These are phyloP conservation scores for Rostratula benghalensis DNA, from an alignment of 2,113 vertebrate species.

Conservation along the genomic window DNA sequence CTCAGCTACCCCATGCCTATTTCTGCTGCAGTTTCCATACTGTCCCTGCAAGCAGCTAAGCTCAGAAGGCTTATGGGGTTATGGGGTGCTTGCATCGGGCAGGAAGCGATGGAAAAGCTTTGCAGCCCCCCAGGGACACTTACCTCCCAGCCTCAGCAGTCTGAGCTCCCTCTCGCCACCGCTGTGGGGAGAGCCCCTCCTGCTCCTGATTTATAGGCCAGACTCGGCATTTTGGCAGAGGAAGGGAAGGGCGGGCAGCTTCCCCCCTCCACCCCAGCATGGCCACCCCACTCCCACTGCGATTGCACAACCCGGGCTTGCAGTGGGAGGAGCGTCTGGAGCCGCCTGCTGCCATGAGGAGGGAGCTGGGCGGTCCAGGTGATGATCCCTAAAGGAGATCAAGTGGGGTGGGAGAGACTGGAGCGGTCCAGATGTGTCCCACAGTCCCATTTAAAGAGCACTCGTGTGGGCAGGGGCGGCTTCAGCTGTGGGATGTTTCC, in stretches of 20 bases:
- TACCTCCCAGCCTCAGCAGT: not conserved
- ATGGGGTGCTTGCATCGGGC: not conserved
- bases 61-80: not conserved
- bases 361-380: not conserved
- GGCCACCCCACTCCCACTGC: not conserved
- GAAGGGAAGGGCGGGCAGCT: not conserved
- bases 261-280: accelerated
- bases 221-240: accelerated
- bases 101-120: not conserved
- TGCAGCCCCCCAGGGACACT: not conserved
- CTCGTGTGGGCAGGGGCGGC: accelerated
- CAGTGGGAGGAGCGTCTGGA: not conserved
- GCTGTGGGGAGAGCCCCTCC: not conserved
- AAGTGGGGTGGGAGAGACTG: accelerated
- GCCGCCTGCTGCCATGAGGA: accelerated
- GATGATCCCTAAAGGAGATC: not conserved
- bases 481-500: not conserved
- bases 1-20: accelerated
- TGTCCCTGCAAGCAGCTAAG: not conserved
- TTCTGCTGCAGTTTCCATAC: not conserved
- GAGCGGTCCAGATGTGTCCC: not conserved
- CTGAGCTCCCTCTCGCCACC: accelerated
- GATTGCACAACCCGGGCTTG: not conserved
- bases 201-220: accelerated
- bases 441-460: not conserved